Conservation (phyloP, 1,140 invertebrate species). For the Drosophila sp. region DNA sequence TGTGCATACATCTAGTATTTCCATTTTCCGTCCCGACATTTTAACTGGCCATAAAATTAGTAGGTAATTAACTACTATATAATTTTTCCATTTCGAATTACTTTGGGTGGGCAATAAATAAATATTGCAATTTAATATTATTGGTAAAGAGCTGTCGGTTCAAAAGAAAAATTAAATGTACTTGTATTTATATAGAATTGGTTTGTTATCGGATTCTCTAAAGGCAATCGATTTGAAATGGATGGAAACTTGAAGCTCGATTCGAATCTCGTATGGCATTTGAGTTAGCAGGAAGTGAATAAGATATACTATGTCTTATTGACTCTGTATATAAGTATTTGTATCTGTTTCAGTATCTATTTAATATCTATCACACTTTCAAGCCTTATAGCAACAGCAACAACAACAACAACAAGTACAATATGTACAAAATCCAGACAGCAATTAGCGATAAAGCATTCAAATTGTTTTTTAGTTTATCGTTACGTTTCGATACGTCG, state of each 20-base stretch:
- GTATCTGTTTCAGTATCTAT: slow-evolving; percentile 1
- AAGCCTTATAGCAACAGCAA: background rate
- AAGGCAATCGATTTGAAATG: background rate
- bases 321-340: background rate
- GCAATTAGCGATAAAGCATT: slow-evolving; percentile 43
- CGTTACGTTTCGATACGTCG: slow-evolving; percentile 5
- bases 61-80: slow-evolving; percentile 9
- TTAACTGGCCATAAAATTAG: slow-evolving; percentile 7
- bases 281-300: slow-evolving; percentile 23
- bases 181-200: background rate
- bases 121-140: slow-evolving; percentile 12
- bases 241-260: background rate
- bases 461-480: slow-evolving; percentile 30
- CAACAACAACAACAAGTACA: slow-evolving; percentile 16
- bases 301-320: background rate
- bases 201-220: background rate
- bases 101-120: background rate
- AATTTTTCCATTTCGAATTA: slow-evolving; percentile 6
- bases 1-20: background rate
- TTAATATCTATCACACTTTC: slow-evolving; percentile 15
- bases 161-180: background rate
- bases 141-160: background rate
- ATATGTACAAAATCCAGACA: slow-evolving; percentile 26
- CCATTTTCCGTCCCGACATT: background rate
- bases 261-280: background rate